Base-by-base conservation (phyloP, 2,888 invertebrate genomes). In the Cistogaster globosa region DNA sequence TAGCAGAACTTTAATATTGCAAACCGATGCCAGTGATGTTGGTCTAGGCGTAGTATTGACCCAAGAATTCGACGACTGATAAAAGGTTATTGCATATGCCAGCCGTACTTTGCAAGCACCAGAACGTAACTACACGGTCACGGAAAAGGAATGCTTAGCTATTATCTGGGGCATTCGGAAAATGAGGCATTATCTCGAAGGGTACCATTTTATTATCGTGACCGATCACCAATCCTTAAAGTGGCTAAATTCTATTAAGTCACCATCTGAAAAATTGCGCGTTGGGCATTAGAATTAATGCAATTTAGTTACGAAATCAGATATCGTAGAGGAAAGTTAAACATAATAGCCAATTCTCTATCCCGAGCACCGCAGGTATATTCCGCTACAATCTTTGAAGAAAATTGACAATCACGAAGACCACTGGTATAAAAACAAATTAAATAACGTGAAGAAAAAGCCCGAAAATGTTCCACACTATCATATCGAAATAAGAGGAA, bases 221-320 rank as follows among this genome's bases (percentile, higher is more conserved):
- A 78, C 72, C 0, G 72, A 83, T 14, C 78, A 83, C 18, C 63
- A 57, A 14, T 22, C 58, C 1, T 22, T 77, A 16, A 77, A 82
- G 18, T 82, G 82, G 76, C 32, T 82, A 11, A 80, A 83, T 26
- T 51, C 72, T 5, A 72, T 81, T 20, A 72, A 80, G 38, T 77
- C 71, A 60, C 86, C 86, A 0, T n/a, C n/a, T n/a, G n/a, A n/a
- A n/a, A n/a, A n/a, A n/a, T n/a, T n/a, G n/a, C n/a, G n/a, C n/a
- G n/a, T n/a, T n/a, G n/a, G n/a, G n/a, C n/a, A n/a, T n/a, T n/a
- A n/a, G n/a, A n/a, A n/a, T n/a, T n/a, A n/a, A n/a, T n/a, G n/a
- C n/a, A n/a, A n/a, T n/a, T n/a, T n/a, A n/a, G n/a, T n/a, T n/a
- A n/a, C n/a, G n/a, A n/a, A n/a, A n/a, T n/a, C n/a, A n/a, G n/a